Evolutionary conservation across 2,888 invertebrate genomes (phyloP), one percentile per base, ranked within the genome.

Genomic region (Xanthorhoe designata): DNA sequence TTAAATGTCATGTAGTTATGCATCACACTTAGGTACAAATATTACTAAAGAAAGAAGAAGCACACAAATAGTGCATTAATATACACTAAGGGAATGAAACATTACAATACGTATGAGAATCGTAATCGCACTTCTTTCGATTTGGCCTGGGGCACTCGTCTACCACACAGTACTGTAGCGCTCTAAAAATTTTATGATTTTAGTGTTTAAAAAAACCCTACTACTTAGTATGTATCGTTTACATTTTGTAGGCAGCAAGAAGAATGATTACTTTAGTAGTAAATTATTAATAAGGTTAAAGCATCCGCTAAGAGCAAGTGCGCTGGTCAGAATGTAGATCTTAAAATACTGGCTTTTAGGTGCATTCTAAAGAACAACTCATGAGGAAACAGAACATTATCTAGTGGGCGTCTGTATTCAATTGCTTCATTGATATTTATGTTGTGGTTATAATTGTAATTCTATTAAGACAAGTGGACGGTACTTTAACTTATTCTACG

Each of bases 351-450:
- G 29, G 38, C 32, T n/a, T 63, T n/a, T 60, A 63, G 52, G 65
- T 64, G 50, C 64, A 66, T 61, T 64, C 32, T 59, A 45, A 58
- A 59, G 54, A 64, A 66, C 63, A 60, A n/a, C 56, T 65, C 61
- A 78, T 73, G 72, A 75, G 73, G 71, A 74, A 71, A 59, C 56
- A 60, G 45, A 54, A 51, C 32, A 32, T 32, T 66, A 66, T 66
- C 64, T 54, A 62, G 84, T 82, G 83, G 83, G 85, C 79, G 87
- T 81, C 80, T 78, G 84, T 78, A 75, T 80, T 80, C 80, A 85
- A 84, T 87, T 83, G 76, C 71, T 77, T 84, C 81, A 91, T 87
- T 89, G 89, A 82, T 90, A 91, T 90, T 90, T 89, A 90, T 87
- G 86, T 79, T 68, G 72, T 70, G 76, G 75, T 78, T 81, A 81